Evolutionary conservation across 2,113 vertebrate species (phyloP).

Genomic region (Echinops telfairi): DNA sequence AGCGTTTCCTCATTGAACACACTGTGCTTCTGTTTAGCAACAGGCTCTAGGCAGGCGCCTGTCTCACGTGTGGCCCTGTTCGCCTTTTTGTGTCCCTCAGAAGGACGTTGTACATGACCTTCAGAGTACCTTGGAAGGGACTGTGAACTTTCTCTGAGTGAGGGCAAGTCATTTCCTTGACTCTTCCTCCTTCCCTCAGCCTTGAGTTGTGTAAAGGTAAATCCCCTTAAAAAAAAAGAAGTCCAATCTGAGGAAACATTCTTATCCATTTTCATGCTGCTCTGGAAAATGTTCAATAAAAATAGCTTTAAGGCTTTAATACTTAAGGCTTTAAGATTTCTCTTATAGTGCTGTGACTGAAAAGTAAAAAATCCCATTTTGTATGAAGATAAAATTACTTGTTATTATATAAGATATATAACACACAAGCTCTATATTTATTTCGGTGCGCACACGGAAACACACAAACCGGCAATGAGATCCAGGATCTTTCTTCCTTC

Average conservation of each 20-base stretch:
- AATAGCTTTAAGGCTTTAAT: conserved; percentile 70
- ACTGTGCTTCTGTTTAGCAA: background rate
- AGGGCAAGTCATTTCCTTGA: background rate
- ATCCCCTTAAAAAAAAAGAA: background rate
- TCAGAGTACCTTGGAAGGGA: background rate
- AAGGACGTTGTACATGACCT: background rate
- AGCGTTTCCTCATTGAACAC: background rate
- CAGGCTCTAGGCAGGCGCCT: background rate
- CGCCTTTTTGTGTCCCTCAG: background rate
- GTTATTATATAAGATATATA: conserved; percentile 35
- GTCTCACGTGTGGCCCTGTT: background rate
- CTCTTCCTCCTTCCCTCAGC: background rate
- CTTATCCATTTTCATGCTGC: conserved; percentile 49
- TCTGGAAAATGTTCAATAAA: conserved; percentile 67
- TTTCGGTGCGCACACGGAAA: background rate
- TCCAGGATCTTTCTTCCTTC: background rate
- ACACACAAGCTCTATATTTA: background rate
- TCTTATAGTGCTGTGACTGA: conserved; percentile 21
- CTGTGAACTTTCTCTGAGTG: background rate
- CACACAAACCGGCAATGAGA: background rate
- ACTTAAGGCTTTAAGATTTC: conserved; percentile 45
- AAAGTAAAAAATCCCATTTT: conserved; percentile 61
- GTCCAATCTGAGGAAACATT: background rate
- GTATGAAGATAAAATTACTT: conserved; percentile 62
- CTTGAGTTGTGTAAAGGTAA: background rate